A percentile compares a stretch with the other conserved stretches of the same genome.
Evolutionary conservation across 2,797 vertebrate genomes (phyloP).

Genomic region (Cyprinodon diabolis): DNA sequence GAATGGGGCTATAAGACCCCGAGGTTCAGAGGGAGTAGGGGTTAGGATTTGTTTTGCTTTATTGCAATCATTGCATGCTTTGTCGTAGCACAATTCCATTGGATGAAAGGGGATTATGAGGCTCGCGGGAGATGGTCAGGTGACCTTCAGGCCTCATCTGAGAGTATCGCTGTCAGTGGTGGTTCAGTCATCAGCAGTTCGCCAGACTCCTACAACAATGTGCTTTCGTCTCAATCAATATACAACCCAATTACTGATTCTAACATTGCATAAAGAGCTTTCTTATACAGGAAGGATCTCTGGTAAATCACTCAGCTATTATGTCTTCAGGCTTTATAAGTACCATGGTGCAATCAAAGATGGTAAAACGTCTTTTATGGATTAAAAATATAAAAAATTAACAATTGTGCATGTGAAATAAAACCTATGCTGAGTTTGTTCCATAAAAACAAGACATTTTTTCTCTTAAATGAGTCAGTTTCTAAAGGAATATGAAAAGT

Average conservation of each 20-base stretch:
- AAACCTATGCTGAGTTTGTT: too few relatives aligned
- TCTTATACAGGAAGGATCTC: background rate
- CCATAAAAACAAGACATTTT: too few relatives aligned
- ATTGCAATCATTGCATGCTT: constrained; percentile 45
- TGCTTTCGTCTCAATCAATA: constrained; percentile 1
- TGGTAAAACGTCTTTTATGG: too few relatives aligned
- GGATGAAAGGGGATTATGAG: constrained; percentile 47
- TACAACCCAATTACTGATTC: background rate
- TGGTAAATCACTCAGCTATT: constrained; percentile 1
- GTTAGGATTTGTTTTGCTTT: constrained; percentile 46
- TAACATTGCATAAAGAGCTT: background rate
- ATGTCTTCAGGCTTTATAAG: too few relatives aligned
- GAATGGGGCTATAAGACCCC: constrained; percentile 33
- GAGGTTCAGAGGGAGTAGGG: constrained; percentile 22
- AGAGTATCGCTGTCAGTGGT: constrained; percentile 14
- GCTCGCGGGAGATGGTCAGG: constrained; percentile 47
- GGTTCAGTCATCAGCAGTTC: background rate
- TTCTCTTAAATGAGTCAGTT: too few relatives aligned
- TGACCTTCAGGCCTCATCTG: constrained; percentile 41
- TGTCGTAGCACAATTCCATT: constrained; percentile 48
- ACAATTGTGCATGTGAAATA: too few relatives aligned
- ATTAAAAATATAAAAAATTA: too few relatives aligned
- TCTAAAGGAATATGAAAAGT: too few relatives aligned
- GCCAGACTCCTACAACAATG: background rate
- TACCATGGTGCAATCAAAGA: too few relatives aligned